A percentile compares a stretch with the other conserved stretches of the same genome.
Evolutionary conservation across 2,888 invertebrate genomes (phyloP).

Genomic region (Cyaniris semiargus): DNA sequence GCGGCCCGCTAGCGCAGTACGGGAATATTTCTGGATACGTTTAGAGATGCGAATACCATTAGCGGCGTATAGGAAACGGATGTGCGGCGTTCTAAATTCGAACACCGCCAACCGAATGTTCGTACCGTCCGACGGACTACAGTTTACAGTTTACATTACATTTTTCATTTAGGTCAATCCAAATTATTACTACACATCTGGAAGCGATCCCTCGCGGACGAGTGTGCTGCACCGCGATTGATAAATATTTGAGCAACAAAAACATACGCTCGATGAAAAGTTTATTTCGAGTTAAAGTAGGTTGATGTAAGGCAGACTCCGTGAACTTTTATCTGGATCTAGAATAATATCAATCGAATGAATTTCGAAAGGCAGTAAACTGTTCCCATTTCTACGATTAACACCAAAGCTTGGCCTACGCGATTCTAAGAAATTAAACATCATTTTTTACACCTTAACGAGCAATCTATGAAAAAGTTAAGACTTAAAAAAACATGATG

Average conservation of each 20-base stretch:
- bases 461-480: neutral
- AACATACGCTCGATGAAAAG: conserved; percentile 36
- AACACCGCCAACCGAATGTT: conserved; percentile 54
- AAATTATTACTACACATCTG: conserved; percentile 48
- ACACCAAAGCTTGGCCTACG: neutral
- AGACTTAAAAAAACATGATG: too few relatives aligned
- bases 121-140: conserved; percentile 53
- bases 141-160: conserved; percentile 39
- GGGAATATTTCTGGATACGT: conserved; percentile 4
- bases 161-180: conserved; percentile 48
- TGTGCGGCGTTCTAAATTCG: conserved; percentile 50
- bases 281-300: conserved; percentile 11
- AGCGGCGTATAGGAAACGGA: conserved; percentile 51
- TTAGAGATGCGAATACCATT: conserved; percentile 19
- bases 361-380: neutral
- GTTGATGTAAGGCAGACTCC: conserved; percentile 15
- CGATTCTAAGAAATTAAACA: neutral
- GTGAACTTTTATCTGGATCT: neutral
- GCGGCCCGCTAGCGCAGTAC: neutral
- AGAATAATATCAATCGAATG: conserved; percentile 16
- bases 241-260: conserved; percentile 40
- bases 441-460: neutral
- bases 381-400: neutral
- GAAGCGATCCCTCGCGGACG: conserved; percentile 40
- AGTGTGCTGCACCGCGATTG: conserved; percentile 24